Conservation (phyloP, 2,888 invertebrate genomes). For the Xestia c-nigrum region DNA sequence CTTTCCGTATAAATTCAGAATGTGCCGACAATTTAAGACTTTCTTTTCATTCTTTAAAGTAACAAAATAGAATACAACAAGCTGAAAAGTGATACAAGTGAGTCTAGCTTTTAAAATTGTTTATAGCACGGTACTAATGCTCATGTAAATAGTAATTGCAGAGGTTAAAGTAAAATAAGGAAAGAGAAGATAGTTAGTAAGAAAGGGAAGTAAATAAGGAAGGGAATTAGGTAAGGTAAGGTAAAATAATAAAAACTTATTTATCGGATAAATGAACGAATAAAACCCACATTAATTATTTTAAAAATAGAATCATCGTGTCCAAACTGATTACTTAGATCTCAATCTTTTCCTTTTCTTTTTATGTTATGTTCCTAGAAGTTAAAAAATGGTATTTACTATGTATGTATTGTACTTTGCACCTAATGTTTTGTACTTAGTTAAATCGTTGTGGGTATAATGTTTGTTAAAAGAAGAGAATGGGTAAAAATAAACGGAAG, state of each 20-base stretch:
- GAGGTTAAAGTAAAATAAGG: no score
- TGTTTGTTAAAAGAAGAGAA: neutral
- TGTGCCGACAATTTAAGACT: neutral
- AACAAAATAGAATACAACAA: neutral
- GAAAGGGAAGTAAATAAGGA: no score
- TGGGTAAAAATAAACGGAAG: neutral
- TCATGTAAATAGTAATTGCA: no score
- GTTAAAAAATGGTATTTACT: neutral
- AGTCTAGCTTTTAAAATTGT: neutral
- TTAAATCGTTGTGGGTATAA: neutral
- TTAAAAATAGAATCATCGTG: neutral
- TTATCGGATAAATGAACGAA: no score
- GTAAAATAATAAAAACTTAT: no score
- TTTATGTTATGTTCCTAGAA: neutral
- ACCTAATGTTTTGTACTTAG: neutral
- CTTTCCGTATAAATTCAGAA: neutral
- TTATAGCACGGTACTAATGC: neutral
- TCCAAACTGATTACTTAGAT: neutral
- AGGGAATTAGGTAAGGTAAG: no score
- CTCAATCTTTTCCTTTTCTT: neutral
- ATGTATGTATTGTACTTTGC: neutral
- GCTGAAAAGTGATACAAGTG: neutral
- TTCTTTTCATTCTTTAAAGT: neutral
- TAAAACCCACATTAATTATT: neutral
- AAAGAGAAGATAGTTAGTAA: no score